phyloP scores from a whole-genome alignment of 2,888 invertebrate genomes.

The Troides helena region DNA sequence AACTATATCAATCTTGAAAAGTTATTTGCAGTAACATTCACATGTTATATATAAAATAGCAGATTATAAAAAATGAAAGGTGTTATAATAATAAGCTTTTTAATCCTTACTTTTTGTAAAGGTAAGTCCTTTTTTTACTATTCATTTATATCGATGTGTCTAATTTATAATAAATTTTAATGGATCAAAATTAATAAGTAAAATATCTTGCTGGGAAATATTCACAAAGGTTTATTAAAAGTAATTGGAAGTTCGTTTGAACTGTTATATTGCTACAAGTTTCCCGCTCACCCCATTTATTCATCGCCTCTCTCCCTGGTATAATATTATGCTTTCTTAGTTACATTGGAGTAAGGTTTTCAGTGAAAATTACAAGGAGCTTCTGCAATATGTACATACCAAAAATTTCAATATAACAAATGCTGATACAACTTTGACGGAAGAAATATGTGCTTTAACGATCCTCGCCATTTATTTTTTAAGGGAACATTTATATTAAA shows the following conservation, averaged over 20 bases:
- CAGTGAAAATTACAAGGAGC: neutral
- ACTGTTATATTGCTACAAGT: neutral
- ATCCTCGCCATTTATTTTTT: neutral
- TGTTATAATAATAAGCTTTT: slow-evolving; percentile 20
- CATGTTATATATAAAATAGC: neutral
- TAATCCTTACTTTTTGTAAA: slow-evolving; percentile 29
- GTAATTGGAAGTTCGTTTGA: slow-evolving; percentile 1
- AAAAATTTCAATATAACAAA: neutral
- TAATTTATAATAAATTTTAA: neutral
- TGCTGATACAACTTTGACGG: neutral
- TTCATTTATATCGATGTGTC: neutral
- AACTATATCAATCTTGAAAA: neutral
- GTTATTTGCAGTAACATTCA: neutral
- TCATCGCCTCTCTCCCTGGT: neutral
- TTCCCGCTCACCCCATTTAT: neutral
- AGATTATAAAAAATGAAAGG: slow-evolving; percentile 23
- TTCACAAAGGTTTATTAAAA: neutral
- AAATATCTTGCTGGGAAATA: neutral
- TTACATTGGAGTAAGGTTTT: neutral
- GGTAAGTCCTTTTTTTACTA: slow-evolving; percentile 17
- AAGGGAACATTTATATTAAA: neutral
- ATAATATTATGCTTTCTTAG: neutral
- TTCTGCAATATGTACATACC: neutral
- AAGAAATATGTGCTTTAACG: neutral
- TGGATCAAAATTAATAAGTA: neutral